Conservation (phyloP, 2,888 invertebrate genomes). For the Seira ritae region DNA sequence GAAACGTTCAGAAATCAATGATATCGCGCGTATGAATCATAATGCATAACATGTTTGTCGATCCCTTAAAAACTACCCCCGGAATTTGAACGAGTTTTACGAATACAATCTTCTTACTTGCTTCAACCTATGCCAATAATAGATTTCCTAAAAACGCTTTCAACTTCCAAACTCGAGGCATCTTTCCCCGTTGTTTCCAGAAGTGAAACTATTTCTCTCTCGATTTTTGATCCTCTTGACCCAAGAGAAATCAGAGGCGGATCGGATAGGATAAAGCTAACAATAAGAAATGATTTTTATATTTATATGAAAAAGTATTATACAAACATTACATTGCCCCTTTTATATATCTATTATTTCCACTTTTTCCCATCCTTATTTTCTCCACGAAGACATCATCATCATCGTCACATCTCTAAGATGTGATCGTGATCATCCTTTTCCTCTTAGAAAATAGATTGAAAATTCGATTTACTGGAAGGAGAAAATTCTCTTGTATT, state of each 20-base stretch:
- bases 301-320: slow-evolving; percentile 18
- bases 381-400: slow-evolving; percentile 32
- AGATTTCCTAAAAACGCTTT: background rate
- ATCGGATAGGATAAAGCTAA: background rate
- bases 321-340: slow-evolving; percentile 29
- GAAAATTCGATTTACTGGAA: slow-evolving; percentile 70
- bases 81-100: no score
- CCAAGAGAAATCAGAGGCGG: slow-evolving; percentile 61
- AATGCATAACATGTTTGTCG: no score
- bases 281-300: slow-evolving; percentile 30
- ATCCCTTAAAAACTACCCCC: no score
- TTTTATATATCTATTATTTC: background rate
- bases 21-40: no score
- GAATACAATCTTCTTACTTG: no score
- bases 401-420: slow-evolving; percentile 21
- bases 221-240: slow-evolving; percentile 58
- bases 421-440: background rate
- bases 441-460: slow-evolving; percentile 54
- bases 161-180: background rate
- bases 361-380: slow-evolving; percentile 16
- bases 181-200: background rate
- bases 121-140: no score
- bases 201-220: slow-evolving; percentile 23
- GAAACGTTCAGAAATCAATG: no score
- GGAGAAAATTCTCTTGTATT: slow-evolving; percentile 56